Percentiles rank a stretch among this genome's conserved stretches.
These are phyloP conservation scores for Elaphurus davidianus DNA, from an alignment of 2,113 vertebrate genomes.

Conservation along the genomic window DNA sequence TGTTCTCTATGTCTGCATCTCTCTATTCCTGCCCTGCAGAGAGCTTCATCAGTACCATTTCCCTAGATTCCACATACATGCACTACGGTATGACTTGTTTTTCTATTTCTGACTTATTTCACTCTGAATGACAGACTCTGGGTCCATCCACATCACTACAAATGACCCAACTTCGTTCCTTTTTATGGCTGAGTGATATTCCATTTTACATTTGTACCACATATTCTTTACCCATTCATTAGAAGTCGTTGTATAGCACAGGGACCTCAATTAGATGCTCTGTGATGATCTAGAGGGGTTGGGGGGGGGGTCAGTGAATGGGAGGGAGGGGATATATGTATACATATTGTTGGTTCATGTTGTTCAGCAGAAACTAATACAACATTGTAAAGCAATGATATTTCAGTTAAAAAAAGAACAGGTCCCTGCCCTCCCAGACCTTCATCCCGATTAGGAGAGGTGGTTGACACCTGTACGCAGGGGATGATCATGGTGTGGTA, in stretches of 20 bases:
- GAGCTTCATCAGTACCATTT: neutral
- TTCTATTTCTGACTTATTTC: neutral
- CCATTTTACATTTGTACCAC: neutral
- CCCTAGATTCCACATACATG: neutral
- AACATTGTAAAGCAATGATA: neutral
- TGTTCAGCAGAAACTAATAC: neutral
- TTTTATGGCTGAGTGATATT: neutral
- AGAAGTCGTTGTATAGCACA: neutral
- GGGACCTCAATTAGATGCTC: neutral
- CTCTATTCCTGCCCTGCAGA: neutral
- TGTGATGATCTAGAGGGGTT: neutral
- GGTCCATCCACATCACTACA: neutral
- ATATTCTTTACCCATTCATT: neutral
- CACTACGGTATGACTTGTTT: neutral
- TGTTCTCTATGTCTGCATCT: neutral
- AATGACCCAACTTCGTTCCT: neutral
- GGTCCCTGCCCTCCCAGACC: fast-evolving
- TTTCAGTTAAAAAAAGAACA: neutral
- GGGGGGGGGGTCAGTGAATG: neutral
- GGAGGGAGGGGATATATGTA: neutral
- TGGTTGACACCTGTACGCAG: fast-evolving
- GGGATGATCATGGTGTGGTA: fast-evolving
- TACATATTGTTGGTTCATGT: neutral
- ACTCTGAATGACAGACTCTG: neutral
- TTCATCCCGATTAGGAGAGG: fast-evolving